A percentile compares a stretch with the other conserved stretches of the same genome.
These are phyloP conservation scores for Saturnia japonica DNA, from an alignment of 2,888 invertebrate species.

Conservation along the genomic window DNA sequence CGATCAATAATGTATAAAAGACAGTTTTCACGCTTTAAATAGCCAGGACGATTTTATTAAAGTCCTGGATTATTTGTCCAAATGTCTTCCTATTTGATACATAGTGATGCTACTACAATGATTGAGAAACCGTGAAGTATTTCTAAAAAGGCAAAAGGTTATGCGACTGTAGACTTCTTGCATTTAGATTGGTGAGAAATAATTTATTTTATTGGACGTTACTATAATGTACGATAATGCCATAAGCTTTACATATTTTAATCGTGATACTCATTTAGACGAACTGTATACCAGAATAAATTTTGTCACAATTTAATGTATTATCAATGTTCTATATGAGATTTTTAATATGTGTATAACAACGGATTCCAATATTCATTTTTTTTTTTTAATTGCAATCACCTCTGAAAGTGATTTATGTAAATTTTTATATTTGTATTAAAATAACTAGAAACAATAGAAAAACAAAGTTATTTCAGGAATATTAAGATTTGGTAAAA, in stretches of 20 bases:
- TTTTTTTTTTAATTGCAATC: too few relatives aligned
- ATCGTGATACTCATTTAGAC: conserved; percentile 72
- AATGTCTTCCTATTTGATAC: conserved; percentile 41
- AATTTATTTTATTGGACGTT: conserved; percentile 60
- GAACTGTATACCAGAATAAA: conserved; percentile 62
- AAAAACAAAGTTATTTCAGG: background rate
- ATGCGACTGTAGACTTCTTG: conserved; percentile 67
- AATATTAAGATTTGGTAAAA: too few relatives aligned
- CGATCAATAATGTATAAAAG: background rate
- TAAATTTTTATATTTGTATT: background rate
- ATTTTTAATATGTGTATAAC: conserved; percentile 21
- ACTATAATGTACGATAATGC: conserved; percentile 39
- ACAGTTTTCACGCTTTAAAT: background rate
- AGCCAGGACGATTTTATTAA: conserved; percentile 15
- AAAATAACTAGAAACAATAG: background rate
- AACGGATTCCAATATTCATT: background rate
- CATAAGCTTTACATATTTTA: conserved; percentile 72
- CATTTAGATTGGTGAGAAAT: conserved; percentile 71
- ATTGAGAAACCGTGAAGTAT: conserved; percentile 32
- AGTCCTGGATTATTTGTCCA: conserved; percentile 18
- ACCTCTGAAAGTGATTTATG: background rate
- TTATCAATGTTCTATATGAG: conserved; percentile 55
- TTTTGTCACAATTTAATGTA: conserved; percentile 60
- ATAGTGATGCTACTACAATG: conserved; percentile 69
- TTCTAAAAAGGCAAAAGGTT: conserved; percentile 34